phyloP scores from a whole-genome alignment of 1,140 invertebrate species.

The Cotesia typhae region DNA sequence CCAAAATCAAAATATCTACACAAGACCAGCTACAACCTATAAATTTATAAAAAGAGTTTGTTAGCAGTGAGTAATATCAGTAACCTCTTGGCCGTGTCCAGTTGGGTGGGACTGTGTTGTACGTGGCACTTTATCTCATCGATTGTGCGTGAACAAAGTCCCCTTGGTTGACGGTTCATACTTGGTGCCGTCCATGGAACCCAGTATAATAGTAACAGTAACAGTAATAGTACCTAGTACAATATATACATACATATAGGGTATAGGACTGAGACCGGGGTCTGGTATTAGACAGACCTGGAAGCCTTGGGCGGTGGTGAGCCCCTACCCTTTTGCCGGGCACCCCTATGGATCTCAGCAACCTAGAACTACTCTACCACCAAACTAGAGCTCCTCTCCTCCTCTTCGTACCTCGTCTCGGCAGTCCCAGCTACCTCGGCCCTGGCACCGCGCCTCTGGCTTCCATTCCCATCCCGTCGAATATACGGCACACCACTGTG shows the following conservation, averaged over 20 bases:
- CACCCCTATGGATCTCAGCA: constrained; percentile 38
- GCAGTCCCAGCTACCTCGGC: constrained; percentile 13
- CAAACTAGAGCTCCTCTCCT: not conserved
- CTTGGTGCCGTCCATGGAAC: too few relatives aligned
- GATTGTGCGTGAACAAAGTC: constrained; percentile 33
- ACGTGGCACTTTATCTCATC: constrained; percentile 28
- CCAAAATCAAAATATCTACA: too few relatives aligned
- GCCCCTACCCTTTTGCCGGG: constrained; percentile 39
- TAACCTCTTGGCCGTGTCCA: not conserved
- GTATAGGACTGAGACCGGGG: too few relatives aligned
- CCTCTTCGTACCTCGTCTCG: not conserved
- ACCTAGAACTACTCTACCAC: constrained; percentile 15
- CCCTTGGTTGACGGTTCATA: constrained; percentile 4
- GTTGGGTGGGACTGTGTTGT: not conserved
- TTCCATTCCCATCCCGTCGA: too few relatives aligned
- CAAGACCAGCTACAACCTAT: too few relatives aligned
- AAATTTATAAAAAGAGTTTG: too few relatives aligned
- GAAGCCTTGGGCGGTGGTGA: constrained; percentile 50
- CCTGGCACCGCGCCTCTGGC: constrained; percentile 16
- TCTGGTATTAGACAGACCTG: constrained; percentile 43
- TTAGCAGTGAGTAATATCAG: too few relatives aligned
- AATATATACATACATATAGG: too few relatives aligned
- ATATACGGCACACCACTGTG: too few relatives aligned
- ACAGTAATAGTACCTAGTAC: too few relatives aligned
- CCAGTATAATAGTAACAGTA: too few relatives aligned